phyloP scores from a whole-genome alignment of 2,113 vertebrate genomes.

The Pterophyllum scalare region DNA sequence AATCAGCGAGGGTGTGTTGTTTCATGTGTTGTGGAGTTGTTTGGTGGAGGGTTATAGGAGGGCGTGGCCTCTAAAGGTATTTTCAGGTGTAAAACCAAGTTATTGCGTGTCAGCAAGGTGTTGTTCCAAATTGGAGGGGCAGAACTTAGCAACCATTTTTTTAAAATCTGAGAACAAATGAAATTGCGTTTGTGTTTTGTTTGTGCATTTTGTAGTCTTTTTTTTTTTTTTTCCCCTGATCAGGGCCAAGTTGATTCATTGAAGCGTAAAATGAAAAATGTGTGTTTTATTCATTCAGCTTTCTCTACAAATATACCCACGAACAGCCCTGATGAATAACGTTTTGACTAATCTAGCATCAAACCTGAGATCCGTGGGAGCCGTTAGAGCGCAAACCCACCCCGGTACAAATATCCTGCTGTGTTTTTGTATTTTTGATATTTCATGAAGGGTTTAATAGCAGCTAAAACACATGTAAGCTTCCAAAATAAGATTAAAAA shows the following conservation, averaged over 20 bases:
- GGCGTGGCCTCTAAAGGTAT: not conserved
- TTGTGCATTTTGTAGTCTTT: not conserved
- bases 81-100: constrained; percentile 9
- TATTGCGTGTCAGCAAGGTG: not conserved
- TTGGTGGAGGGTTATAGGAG: not conserved
- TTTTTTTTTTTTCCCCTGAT: too few species aligned
- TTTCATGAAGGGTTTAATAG: not conserved
- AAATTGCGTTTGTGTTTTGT: not conserved
- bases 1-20: too few species aligned
- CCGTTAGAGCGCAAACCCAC: not conserved
- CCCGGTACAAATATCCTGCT: not conserved
- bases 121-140: not conserved
- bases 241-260: not conserved
- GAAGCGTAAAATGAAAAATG: constrained; percentile 30
- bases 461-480: not conserved
- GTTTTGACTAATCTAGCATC: constrained; percentile 24
- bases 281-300: not conserved
- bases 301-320: not conserved
- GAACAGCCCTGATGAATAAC: not conserved
- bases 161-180: not conserved
- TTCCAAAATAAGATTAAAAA: not conserved
- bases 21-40: not conserved
- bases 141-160: not conserved
- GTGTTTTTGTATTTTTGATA: constrained; percentile 23
- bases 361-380: constrained; percentile 15